Percentiles rank a stretch among this genome's conserved stretches.
These are phyloP conservation scores for Acomys russatus DNA, from an alignment of 2,797 vertebrate genomes.

Conservation along the genomic window DNA sequence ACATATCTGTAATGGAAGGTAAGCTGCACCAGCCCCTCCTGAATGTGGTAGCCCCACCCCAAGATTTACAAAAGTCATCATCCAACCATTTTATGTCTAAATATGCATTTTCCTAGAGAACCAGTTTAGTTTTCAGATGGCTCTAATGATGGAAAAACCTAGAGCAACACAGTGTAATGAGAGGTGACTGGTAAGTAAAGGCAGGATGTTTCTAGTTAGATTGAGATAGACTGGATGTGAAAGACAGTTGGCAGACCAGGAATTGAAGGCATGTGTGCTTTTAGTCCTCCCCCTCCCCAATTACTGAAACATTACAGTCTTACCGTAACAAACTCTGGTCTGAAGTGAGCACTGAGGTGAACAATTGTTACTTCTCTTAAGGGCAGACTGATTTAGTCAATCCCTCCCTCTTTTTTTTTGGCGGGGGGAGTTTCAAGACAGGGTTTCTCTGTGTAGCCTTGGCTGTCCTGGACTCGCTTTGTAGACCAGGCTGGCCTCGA, in stretches of 20 bases:
- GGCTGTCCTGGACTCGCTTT: too few relatives aligned
- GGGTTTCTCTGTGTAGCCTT: too few relatives aligned
- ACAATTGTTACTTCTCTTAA: not conserved
- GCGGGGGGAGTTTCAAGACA: too few relatives aligned
- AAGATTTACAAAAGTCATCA: not conserved
- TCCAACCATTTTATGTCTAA: not conserved
- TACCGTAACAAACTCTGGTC: not conserved
- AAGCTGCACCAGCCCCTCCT: not conserved
- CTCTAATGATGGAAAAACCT: not conserved
- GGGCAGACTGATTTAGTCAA: not conserved
- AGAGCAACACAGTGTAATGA: not conserved
- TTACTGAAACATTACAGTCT: not conserved
- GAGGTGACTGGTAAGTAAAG: not conserved
- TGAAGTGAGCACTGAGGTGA: not conserved
- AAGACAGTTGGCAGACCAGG: not conserved
- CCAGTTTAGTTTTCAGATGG: not conserved
- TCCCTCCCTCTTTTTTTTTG: constrained; percentile 10
- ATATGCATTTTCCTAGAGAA: constrained; percentile 44
- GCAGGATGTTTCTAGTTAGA: not conserved
- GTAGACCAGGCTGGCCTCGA: too few relatives aligned
- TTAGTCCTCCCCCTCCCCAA: not conserved
- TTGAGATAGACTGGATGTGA: not conserved
- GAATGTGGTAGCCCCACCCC: not conserved
- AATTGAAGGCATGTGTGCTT: not conserved
- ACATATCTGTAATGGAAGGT: not conserved